phyloP scores from a whole-genome alignment of 2,888 invertebrate species.

The Siphonodentalium dalli region DNA sequence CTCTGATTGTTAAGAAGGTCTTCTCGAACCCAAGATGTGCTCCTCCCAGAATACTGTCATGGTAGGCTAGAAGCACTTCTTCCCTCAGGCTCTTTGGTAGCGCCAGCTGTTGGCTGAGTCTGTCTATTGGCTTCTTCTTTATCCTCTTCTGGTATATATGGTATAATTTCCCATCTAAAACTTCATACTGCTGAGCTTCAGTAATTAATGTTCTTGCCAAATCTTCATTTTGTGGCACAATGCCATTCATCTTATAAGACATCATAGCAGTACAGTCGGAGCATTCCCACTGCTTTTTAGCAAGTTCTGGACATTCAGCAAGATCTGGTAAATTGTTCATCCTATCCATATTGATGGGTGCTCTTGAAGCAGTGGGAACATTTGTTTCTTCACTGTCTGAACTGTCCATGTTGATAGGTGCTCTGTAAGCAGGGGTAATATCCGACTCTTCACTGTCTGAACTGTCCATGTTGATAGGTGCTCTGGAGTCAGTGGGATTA shows the following conservation, averaged over 20 bases:
- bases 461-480: too few species aligned
- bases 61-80: slow-evolving; percentile 18
- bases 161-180: slow-evolving; percentile 20
- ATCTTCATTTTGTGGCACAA: slow-evolving; percentile 12
- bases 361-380: not conserved
- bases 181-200: slow-evolving; percentile 14
- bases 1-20: slow-evolving; percentile 6
- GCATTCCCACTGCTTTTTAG: slow-evolving; percentile 18
- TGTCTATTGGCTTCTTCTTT: not conserved
- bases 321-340: not conserved
- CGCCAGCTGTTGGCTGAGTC: slow-evolving; percentile 6
- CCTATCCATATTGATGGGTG: not conserved
- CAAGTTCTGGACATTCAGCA: not conserved
- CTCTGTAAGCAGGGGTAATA: too few species aligned
- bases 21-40: slow-evolving; percentile 14
- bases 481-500: too few species aligned
- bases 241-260: slow-evolving; percentile 7
- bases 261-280: slow-evolving; percentile 16
- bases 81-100: slow-evolving; percentile 14
- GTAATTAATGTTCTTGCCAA: slow-evolving; percentile 2
- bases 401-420: not conserved
- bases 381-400: not conserved
- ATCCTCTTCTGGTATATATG: slow-evolving; percentile 10
- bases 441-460: too few species aligned
- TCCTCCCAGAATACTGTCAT: slow-evolving; percentile 18